Percentiles rank a stretch among this genome's conserved stretches.
These are phyloP conservation scores for Drosophila aff. DNA, from an alignment of 1,140 invertebrate genomes.

Conservation along the genomic window DNA sequence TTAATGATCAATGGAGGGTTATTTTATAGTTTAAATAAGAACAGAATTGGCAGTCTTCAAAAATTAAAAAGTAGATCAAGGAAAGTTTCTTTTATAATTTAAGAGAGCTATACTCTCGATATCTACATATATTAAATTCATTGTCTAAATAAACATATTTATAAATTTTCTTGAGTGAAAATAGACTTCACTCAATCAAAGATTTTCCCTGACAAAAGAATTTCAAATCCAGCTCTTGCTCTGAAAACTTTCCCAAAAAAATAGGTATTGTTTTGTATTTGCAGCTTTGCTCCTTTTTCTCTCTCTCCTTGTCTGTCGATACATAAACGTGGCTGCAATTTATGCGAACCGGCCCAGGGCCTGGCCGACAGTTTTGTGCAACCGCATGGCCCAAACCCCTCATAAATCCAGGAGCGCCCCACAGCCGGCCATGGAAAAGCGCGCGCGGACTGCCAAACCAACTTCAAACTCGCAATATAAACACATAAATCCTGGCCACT, in stretches of 20 bases:
- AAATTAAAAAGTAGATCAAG: too few species aligned
- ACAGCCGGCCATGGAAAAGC: neutral
- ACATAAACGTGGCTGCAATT: slow-evolving; percentile 67
- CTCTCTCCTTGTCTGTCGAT: slow-evolving; percentile 40
- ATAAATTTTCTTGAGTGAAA: neutral
- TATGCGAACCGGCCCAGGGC: slow-evolving; percentile 45
- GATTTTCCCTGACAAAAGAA: slow-evolving; percentile 6
- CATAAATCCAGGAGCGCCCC: slow-evolving; percentile 10
- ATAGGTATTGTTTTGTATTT: slow-evolving; percentile 21
- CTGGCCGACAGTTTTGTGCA: slow-evolving; percentile 58
- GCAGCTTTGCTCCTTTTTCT: neutral
- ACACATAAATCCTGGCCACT: slow-evolving; percentile 51
- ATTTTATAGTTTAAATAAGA: neutral
- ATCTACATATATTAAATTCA: too few species aligned
- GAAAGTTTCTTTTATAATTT: too few species aligned
- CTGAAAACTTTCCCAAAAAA: slow-evolving; percentile 2
- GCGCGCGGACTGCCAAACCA: slow-evolving; percentile 40
- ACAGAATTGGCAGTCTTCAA: too few species aligned
- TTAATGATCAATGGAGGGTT: neutral
- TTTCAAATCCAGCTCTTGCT: neutral
- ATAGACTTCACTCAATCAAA: slow-evolving; percentile 50
- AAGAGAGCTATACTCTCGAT: too few species aligned
- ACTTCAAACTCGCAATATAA: slow-evolving; percentile 55
- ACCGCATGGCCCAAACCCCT: slow-evolving; percentile 43
- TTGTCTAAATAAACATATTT: neutral